Evolutionary conservation across 2,113 vertebrate species (phyloP).

Genomic region (Nycticryphes semicollaris): DNA sequence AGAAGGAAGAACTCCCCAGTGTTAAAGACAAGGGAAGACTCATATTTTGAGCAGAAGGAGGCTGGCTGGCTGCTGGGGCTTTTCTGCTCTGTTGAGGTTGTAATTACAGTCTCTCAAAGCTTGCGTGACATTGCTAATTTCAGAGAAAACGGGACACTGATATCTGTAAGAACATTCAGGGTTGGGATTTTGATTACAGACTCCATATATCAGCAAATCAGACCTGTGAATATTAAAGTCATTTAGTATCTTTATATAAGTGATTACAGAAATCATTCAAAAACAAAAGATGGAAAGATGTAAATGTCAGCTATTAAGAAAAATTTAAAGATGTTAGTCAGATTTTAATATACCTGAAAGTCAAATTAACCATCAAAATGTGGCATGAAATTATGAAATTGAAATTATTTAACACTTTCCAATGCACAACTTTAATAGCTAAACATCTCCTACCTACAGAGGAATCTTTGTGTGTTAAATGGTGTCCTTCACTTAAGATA

Average conservation of each 20-base stretch:
- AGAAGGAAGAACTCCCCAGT: neutral
- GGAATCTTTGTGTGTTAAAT: neutral
- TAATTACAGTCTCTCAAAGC: slow-evolving; percentile 77
- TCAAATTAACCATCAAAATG: slow-evolving; percentile 58
- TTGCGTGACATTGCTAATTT: slow-evolving; percentile 77
- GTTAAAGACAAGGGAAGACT: slow-evolving; percentile 45
- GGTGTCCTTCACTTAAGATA: neutral
- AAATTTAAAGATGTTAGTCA: slow-evolving; percentile 49
- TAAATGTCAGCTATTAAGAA: slow-evolving; percentile 60
- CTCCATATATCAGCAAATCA: slow-evolving; percentile 56
- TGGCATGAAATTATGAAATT: slow-evolving; percentile 49
- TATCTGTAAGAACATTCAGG: slow-evolving; percentile 71
- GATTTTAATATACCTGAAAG: slow-evolving; percentile 56
- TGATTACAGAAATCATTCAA: slow-evolving; percentile 48
- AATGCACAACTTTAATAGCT: neutral
- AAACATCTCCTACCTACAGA: neutral
- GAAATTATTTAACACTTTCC: neutral
- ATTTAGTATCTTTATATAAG: slow-evolving; percentile 35
- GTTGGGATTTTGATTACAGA: slow-evolving; percentile 56
- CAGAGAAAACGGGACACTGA: slow-evolving; percentile 73
- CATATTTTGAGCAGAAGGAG: slow-evolving; percentile 20
- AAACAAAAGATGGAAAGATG: slow-evolving; percentile 43
- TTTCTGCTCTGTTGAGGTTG: slow-evolving; percentile 76
- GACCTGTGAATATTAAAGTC: slow-evolving; percentile 52
- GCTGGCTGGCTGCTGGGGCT: slow-evolving; percentile 58